Base-by-base conservation (phyloP, 2,797 vertebrate species). In the Tarsius wallacei region DNA sequence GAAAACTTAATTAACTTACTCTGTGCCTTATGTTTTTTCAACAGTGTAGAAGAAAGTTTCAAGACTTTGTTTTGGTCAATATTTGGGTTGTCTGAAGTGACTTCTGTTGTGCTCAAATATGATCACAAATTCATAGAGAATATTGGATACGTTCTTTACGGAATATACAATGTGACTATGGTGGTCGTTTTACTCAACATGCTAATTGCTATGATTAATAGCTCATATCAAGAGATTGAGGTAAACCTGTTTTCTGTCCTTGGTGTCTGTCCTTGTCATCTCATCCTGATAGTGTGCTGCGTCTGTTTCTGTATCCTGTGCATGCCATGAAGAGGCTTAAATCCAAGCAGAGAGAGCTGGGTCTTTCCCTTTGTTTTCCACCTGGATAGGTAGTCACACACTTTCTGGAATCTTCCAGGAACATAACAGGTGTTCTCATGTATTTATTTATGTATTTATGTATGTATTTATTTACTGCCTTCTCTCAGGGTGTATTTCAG, bases 161-260 rank as follows among this genome's bases (percentile, higher is more conserved):
- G 99, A 16, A 99, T 99, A 95, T 99, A 99, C 98, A 99, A 99
- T 3, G 99, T 99, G 91, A 99, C 99, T 1, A 99, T 99, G 99
- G 99, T 99, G 98, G 99, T 99, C 0, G 99, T 99, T 93, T 97
- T 99, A 90, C 99, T 99, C 96, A 99, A 99, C 98, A 99, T 99
- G 99, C 99, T 99, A 82, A 99, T 99, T 93, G 99, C 99, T 80
- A 99, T 99, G 99, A 99, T 99, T 98, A 99, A 99, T 98, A 99
- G 99, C 98, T 99, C 99, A 1, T 99, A 99, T 90, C 99, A 99
- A 97, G 99, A 99, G 99, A 99, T 99, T 28, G 99, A 99, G 99
- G 99, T 99, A 99, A 97, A 91, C 71, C 13, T 59, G 53, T 77
- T 49, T 88, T 94, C 93, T 74, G 1, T 14, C 8, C 31, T 0